phyloP scores from a whole-genome alignment of 1,140 invertebrate genomes.

The Macrotrachela quadricornifera region DNA sequence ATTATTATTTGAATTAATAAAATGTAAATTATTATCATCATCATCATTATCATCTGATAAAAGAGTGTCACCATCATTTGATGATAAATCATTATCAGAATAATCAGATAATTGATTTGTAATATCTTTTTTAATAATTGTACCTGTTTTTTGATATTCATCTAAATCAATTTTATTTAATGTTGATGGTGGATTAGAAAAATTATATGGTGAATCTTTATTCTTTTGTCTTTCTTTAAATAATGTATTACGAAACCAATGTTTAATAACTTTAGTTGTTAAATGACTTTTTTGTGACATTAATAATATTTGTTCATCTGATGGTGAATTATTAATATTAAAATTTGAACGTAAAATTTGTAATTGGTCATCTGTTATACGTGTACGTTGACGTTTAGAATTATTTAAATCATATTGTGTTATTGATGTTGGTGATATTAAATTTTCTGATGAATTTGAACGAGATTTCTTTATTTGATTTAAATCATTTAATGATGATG shows the following conservation, averaged over 20 bases:
- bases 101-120: too few species aligned
- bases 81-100: too few species aligned
- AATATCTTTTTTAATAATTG: too few species aligned
- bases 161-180: constrained; percentile 73
- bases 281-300: constrained; percentile 64
- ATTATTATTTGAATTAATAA: background rate
- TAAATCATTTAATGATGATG: too few species aligned
- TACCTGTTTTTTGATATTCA: constrained; percentile 96
- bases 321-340: constrained; percentile 93
- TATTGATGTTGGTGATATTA: too few species aligned
- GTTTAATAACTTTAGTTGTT: constrained; percentile 95
- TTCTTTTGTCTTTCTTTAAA: constrained; percentile 97
- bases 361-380: constrained; percentile 88
- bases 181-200: constrained; percentile 95
- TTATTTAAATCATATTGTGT: constrained; percentile 10
- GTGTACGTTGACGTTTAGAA: constrained; percentile 78
- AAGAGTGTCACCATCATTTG: too few species aligned
- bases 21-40: background rate
- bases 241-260: constrained; percentile 96
- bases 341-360: constrained; percentile 87
- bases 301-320: constrained; percentile 70
- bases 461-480: too few species aligned
- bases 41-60: too few species aligned
- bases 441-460: too few species aligned
- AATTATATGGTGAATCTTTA: constrained; percentile 98